Conservation (phyloP, 2,113 vertebrate genomes). For the Menidia beryllina region DNA sequence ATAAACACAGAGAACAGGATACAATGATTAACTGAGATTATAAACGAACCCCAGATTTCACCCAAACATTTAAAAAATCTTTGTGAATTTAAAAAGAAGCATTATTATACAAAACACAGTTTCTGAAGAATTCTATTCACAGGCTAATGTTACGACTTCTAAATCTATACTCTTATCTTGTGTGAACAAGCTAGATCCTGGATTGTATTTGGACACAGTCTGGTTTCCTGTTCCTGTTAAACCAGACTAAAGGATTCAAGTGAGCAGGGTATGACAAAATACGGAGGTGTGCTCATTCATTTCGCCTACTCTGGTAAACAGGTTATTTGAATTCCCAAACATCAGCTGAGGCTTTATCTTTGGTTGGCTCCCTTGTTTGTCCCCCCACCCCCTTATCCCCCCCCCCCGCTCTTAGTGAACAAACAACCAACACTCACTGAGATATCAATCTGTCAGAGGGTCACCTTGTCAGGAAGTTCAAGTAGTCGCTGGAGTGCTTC, state of each 20-base stretch:
- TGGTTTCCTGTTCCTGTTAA: slow-evolving; percentile 9
- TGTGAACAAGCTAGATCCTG: neutral
- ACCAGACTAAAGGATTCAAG: slow-evolving; percentile 8
- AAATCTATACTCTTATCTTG: slow-evolving; percentile 5
- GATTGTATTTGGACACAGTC: slow-evolving; percentile 1
- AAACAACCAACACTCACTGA: slow-evolving; percentile 85
- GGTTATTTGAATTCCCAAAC: slow-evolving; percentile 31
- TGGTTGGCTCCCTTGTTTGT: slow-evolving; percentile 21
- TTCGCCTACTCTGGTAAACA: slow-evolving; percentile 38
- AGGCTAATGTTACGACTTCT: neutral
- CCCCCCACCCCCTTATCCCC: slow-evolving; percentile 26
- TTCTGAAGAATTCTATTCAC: neutral
- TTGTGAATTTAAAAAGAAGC: neutral
- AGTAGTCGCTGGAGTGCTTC: slow-evolving; percentile 80
- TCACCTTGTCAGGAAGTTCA: slow-evolving; percentile 85
- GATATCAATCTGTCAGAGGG: slow-evolving; percentile 86
- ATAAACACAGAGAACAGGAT: slow-evolving; percentile 11
- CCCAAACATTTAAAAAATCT: neutral
- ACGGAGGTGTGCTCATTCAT: slow-evolving; percentile 27
- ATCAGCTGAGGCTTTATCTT: slow-evolving; percentile 57
- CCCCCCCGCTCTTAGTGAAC: slow-evolving; percentile 60
- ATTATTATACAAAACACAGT: slow-evolving; percentile 5
- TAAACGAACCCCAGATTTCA: neutral
- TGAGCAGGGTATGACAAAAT: slow-evolving; percentile 44
- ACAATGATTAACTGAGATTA: slow-evolving; percentile 5